Evolutionary conservation across 1,140 invertebrate species (phyloP).

Genomic region (Brachionus sp.): DNA sequence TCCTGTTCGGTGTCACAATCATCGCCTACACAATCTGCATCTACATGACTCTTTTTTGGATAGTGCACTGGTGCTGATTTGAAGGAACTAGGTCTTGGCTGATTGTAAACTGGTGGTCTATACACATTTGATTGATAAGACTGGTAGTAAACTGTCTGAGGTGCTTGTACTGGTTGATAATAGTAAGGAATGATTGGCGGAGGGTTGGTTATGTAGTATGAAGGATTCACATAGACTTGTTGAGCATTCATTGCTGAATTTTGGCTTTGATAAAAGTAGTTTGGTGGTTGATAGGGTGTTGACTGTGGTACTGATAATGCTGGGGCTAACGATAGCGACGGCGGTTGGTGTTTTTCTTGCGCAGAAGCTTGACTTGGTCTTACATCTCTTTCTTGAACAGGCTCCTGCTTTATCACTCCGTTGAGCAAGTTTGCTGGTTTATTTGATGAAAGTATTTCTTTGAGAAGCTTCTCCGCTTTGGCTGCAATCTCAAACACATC

Average conservation of each 20-base stretch:
- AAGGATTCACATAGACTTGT: neutral
- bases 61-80: neutral
- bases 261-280: neutral
- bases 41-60: neutral
- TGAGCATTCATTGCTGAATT: neutral
- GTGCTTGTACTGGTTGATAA: neutral
- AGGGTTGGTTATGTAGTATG: neutral
- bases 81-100: neutral
- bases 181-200: slow-evolving; percentile 16
- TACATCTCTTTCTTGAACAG: neutral
- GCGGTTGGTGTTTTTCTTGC: neutral
- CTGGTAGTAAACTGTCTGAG: slow-evolving; percentile 31
- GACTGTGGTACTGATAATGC: neutral
- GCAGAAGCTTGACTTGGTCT: neutral
- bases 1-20: slow-evolving; percentile 33
- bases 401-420: slow-evolving; percentile 19
- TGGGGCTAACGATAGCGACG: neutral
- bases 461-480: slow-evolving; percentile 25
- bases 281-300: neutral
- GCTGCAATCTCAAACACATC: slow-evolving; percentile 43
- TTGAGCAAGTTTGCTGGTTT: neutral
- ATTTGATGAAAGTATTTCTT: slow-evolving; percentile 37
- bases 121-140: neutral
- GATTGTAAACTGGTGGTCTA: neutral
- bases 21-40: neutral